phyloP scores from a whole-genome alignment of 2,797 vertebrate genomes.

The Pantherophis alleghaniensis region DNA sequence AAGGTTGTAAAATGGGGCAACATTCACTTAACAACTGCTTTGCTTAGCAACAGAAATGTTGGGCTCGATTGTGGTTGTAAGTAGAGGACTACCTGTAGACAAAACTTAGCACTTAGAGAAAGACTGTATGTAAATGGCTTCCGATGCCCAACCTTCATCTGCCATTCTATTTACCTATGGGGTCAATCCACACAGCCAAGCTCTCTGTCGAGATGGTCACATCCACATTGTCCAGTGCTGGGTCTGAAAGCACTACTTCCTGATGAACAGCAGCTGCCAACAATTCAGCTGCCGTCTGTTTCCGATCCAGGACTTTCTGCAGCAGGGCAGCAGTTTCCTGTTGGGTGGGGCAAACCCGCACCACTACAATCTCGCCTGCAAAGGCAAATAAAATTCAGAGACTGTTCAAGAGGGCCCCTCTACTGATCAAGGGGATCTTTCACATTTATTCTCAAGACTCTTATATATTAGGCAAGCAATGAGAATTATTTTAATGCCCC shows the following conservation, averaged over 20 bases:
- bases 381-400: not conserved
- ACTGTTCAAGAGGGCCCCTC: not conserved
- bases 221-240: not conserved
- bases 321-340: slow-evolving; percentile 42
- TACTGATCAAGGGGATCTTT: not conserved
- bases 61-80: not conserved
- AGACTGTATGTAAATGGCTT: not conserved
- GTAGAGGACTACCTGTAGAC: not conserved
- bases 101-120: not conserved
- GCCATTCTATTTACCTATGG: slow-evolving; percentile 46
- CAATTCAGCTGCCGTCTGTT: slow-evolving; percentile 36
- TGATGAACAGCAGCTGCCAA: slow-evolving; percentile 27
- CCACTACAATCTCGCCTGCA: slow-evolving; percentile 53
- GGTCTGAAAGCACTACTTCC: slow-evolving; percentile 31
- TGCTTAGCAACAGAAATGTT: not conserved
- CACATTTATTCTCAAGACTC: not conserved
- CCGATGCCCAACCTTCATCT: not conserved
- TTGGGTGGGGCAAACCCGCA: slow-evolving; percentile 48
- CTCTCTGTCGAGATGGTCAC: slow-evolving; percentile 26
- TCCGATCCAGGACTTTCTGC: slow-evolving; percentile 44
- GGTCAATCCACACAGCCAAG: slow-evolving; percentile 61
- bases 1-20: not conserved
- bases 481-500: not conserved
- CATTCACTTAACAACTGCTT: not conserved
- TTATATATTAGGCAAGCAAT: not conserved